Evolutionary conservation across 2,797 vertebrate genomes (phyloP).

Genomic region (Coranthus polyacanthus): DNA sequence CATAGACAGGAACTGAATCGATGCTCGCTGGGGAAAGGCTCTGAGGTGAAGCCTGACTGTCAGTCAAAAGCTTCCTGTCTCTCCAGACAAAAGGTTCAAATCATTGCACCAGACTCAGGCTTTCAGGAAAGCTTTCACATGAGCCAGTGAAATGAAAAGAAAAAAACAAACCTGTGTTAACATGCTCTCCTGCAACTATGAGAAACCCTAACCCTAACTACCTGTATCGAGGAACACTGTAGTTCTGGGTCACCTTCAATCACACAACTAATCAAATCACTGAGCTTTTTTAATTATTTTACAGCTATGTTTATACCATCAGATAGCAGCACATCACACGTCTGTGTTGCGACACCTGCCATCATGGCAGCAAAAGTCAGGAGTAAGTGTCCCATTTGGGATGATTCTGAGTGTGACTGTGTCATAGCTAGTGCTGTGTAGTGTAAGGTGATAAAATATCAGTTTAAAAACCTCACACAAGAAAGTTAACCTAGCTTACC

Average conservation of each 20-base stretch:
- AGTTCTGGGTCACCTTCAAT: slow-evolving; percentile 65
- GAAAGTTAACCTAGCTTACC: too few species aligned
- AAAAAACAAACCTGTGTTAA: slow-evolving; percentile 67
- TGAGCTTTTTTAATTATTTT: slow-evolving; percentile 87
- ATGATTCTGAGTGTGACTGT: too few species aligned
- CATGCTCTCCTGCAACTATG: slow-evolving; percentile 51
- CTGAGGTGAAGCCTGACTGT: slow-evolving; percentile 67
- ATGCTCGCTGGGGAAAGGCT: slow-evolving; percentile 54
- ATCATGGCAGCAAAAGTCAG: too few species aligned
- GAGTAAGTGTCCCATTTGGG: too few species aligned
- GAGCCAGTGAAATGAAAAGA: slow-evolving; percentile 50
- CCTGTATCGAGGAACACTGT: slow-evolving; percentile 39
- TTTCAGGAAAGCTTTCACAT: slow-evolving; percentile 52
- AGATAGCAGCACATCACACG: too few species aligned
- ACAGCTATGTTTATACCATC: slow-evolving; percentile 65
- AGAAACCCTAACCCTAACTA: slow-evolving; percentile 51
- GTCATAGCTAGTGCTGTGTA: too few species aligned
- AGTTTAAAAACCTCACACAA: too few species aligned
- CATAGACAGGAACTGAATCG: slow-evolving; percentile 64
- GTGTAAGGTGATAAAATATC: too few species aligned
- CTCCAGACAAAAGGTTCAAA: slow-evolving; percentile 64
- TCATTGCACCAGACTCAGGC: slow-evolving; percentile 44
- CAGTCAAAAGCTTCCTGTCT: slow-evolving; percentile 65
- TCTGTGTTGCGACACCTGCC: too few species aligned
- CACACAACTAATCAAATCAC: slow-evolving; percentile 65